Base-by-base conservation (phyloP, 2,888 invertebrate genomes). In the Megaustenia siamemsis region DNA sequence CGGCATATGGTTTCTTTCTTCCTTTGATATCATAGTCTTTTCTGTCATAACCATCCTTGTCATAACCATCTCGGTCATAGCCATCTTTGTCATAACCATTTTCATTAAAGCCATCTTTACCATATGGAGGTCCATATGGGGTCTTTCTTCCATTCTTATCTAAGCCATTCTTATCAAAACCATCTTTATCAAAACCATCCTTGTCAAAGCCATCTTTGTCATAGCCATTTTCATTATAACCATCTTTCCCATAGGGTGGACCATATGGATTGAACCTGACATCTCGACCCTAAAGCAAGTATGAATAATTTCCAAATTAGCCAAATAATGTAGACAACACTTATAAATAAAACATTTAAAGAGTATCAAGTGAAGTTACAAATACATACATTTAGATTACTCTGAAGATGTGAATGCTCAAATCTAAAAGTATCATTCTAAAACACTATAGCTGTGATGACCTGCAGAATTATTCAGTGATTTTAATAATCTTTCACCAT, bases 141-240 rank as follows among this genome's bases (percentile, higher is more conserved):
- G 56, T 38, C 40, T 63, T 38, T 15, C 28, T 56, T 6, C 82
- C 73, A 24, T 82, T 71, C 40, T 28, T 71, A 45, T 82, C 82
- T 38, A 38, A 45, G 18, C 53, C 75, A 49, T 38, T 49, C 49
- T 75, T 82, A 38, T 75, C 82, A 60, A 78, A 40, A 32, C 88
- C 56, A 78, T 78, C 78, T 78, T 78, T 78, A 21, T 78, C 60
- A 45, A 40, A 66, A 15, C 78, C 60, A 78, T 78, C 63, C 45
- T 32, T 79, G 85, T 86, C 80, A 86, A 86, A 60, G 2, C 78
- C 78, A 66, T 78, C 43, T 78, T 78, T 63, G 43, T 78, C 43
- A 66, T 63, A 78, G 32, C 78, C 77, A 49, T 73, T 28, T 0
- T 73, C 73, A 32, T 73, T 45, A 71, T 56, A n/a, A 75, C 83